Percentiles rank a stretch among this genome's conserved stretches.
These are phyloP conservation scores for Standfussiana lucernea DNA, from an alignment of 2,888 invertebrate genomes.

Conservation along the genomic window DNA sequence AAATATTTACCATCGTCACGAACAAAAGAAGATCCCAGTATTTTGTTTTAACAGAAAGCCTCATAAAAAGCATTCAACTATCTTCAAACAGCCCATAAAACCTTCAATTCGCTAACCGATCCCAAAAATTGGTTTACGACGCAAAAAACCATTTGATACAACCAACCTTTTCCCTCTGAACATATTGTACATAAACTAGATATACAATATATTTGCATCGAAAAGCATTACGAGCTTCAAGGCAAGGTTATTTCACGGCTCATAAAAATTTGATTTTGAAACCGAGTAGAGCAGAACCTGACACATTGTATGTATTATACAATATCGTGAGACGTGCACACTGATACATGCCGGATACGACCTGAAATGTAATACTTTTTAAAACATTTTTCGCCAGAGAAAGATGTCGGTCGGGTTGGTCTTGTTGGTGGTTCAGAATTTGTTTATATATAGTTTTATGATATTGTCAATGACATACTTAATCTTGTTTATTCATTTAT, in stretches of 20 bases:
- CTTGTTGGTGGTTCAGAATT: conserved; percentile 21
- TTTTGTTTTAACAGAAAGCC: conserved; percentile 29
- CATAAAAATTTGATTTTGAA: conserved; percentile 78
- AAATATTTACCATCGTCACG: not conserved
- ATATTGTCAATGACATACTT: not conserved
- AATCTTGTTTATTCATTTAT: not conserved
- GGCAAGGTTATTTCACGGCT: conserved; percentile 75
- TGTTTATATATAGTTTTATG: not conserved
- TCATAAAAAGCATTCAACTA: conserved; percentile 45
- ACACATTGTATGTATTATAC: conserved; percentile 74
- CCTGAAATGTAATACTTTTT: conserved; percentile 54
- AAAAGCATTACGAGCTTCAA: conserved; percentile 62
- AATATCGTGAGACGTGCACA: conserved; percentile 64
- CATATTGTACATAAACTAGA: conserved; percentile 61
- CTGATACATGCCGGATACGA: conserved; percentile 53
- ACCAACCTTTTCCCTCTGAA: conserved; percentile 43
- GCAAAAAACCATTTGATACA: conserved; percentile 55
- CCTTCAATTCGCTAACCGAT: conserved; percentile 48
- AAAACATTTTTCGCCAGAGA: conserved; percentile 50
- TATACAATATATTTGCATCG: conserved; percentile 69
- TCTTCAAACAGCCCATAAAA: conserved; percentile 42
- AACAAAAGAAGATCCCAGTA: conserved; percentile 4
- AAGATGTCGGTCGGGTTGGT: conserved; percentile 29
- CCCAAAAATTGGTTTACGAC: conserved; percentile 59
- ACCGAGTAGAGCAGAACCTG: conserved; percentile 69